Conservation (phyloP, 2,113 vertebrate genomes). For the Ammodytes marinus region DNA sequence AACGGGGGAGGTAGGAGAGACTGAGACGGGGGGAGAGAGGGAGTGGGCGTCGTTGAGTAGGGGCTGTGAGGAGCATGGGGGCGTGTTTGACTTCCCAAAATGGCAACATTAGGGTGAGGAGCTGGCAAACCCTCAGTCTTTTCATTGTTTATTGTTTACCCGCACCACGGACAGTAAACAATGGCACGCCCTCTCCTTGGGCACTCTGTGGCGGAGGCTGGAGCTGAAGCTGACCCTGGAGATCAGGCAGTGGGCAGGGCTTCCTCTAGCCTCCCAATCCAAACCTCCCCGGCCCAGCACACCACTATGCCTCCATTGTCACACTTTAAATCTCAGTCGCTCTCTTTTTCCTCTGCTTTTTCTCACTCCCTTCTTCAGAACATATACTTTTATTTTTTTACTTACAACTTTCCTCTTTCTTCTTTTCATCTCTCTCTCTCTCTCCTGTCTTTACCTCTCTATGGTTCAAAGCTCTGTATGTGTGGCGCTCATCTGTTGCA, state of each 20-base stretch:
- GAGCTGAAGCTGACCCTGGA: constrained; percentile 57
- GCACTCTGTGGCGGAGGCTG: constrained; percentile 56
- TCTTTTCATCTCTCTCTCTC: not conserved
- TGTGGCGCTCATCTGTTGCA: constrained; percentile 62
- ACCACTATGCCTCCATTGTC: constrained; percentile 48
- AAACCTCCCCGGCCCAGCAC: constrained; percentile 39
- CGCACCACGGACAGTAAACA: constrained; percentile 82
- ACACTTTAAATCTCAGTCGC: constrained; percentile 52
- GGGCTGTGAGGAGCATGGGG: constrained; percentile 74
- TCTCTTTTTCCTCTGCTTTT: constrained; percentile 24
- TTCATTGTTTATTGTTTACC: constrained; percentile 88
- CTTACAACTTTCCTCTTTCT: not conserved
- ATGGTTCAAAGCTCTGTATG: constrained; percentile 34
- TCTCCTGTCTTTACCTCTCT: not conserved
- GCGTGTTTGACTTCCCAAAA: constrained; percentile 85
- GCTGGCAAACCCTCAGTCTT: constrained; percentile 80
- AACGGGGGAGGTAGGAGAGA: constrained; percentile 78
- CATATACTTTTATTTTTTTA: not conserved
- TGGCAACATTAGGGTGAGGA: constrained; percentile 82
- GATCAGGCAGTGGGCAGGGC: constrained; percentile 48
- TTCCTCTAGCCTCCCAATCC: constrained; percentile 46
- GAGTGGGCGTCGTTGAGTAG: constrained; percentile 79
- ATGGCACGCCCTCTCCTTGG: constrained; percentile 79
- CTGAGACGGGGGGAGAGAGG: constrained; percentile 43
- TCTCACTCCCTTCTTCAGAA: constrained; percentile 4